Evolutionary conservation across 2,113 vertebrate genomes (phyloP), one percentile per base, ranked within the genome.

Genomic region (Phylloscopus trochiloides): DNA sequence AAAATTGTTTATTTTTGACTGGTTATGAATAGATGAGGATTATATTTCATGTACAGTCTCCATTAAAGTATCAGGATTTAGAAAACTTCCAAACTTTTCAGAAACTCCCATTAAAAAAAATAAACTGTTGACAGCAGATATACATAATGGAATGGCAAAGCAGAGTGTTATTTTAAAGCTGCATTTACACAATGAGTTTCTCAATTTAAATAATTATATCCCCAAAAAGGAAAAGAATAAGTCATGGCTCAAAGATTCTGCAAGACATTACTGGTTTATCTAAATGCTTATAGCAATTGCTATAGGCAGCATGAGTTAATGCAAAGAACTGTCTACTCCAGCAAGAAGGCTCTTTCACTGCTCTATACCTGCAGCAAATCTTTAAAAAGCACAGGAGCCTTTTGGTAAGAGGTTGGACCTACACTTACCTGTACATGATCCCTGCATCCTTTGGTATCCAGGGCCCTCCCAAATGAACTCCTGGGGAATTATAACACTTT

Each of bases 1-100:
- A 94, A 96, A 94, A 91, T 34, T 94, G 77, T 93, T 87, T 91
- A 89, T 84, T 95, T 96, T 93, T 94, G 68, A 94, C 88, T 94
- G 81, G 88, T 95, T 96, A 95, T 96, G 95, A 96, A 96, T 91
- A 97, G 94, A 94, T 92, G 88, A 86, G 66, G 86, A 95, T 97
- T 88, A 92, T 95, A 96, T 97, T 96, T 96, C 94, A 96, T 91
- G 57, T 90, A 88, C 43, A 86, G 48, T 62, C 72, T 94, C 88
- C 92, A 96, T 97, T 94, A 96, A 94, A 94, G 73, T 83, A 95
- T 55, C 86, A 93, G 61, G 51, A 92, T 94, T 96, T 95, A 93
- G 73, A 80, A 95, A 88, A 95, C 63, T 84, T 92, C 77, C 88
- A 97, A 94, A 92, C 84, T 94, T 92, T 95, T 94, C 86, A 89